A percentile compares a stretch with the other conserved stretches of the same genome.
Conservation (phyloP, 2,888 invertebrate species). For the Liodrosophila aerea region DNA sequence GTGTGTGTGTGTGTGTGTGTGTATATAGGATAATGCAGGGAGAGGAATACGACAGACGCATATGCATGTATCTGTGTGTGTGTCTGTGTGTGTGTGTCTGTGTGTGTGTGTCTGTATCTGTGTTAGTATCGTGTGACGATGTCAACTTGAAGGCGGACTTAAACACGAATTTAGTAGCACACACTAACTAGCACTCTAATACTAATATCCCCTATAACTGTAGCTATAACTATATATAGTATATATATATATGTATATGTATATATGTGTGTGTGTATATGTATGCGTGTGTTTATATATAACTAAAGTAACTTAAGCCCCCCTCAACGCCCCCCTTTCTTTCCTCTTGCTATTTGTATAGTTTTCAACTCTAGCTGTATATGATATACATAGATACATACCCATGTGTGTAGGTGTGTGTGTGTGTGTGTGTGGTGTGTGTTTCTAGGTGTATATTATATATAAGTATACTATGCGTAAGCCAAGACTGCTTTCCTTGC, state of each 20-base stretch:
- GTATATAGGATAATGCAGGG: no score
- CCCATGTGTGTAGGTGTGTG: background rate
- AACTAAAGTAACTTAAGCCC: background rate
- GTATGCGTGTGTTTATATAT: slow-evolving; percentile 13
- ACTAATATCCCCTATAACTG: slow-evolving; percentile 27
- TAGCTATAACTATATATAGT: slow-evolving; percentile 9
- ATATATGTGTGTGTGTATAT: no score
- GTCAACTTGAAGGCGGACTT: slow-evolving; percentile 47
- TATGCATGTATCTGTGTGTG: no score
- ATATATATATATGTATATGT: slow-evolving; percentile 7
- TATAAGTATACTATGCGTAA: no score
- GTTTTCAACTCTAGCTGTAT: slow-evolving; percentile 56
- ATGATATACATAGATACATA: slow-evolving; percentile 8
- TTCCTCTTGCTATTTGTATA: slow-evolving; percentile 29
- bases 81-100: background rate
- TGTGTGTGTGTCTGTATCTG: slow-evolving; percentile 1
- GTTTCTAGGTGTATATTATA: no score
- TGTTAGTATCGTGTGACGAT: slow-evolving; percentile 34
- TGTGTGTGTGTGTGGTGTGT: background rate
- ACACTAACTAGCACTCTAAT: slow-evolving; percentile 3
- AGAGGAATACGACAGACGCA: no score
- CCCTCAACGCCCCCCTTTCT: background rate
- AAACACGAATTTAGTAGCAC: slow-evolving; percentile 36
- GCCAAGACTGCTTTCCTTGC: background rate
- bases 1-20: no score